phyloP scores from a whole-genome alignment of 2,113 vertebrate species.

The Plecturocebus donacophilus region DNA sequence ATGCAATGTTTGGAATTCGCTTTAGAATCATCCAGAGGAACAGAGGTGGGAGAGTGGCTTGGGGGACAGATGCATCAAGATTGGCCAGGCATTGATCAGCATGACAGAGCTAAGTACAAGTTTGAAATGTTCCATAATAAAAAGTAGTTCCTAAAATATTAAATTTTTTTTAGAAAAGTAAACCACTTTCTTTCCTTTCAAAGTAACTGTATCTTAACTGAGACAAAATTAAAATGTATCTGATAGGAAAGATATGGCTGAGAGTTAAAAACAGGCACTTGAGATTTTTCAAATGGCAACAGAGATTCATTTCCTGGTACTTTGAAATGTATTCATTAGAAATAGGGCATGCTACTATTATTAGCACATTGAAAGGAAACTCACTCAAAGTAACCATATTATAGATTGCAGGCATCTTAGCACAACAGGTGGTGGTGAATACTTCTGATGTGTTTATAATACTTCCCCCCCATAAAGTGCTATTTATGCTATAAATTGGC shows the following conservation, averaged over 20 bases:
- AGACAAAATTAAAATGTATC: neutral
- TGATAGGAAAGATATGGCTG: neutral
- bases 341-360: neutral
- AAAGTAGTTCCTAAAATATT: neutral
- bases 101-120: neutral
- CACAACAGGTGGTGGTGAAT: neutral
- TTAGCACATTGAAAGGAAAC: neutral
- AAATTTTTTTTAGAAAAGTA: neutral
- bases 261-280: neutral
- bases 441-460: neutral
- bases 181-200: neutral
- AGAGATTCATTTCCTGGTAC: neutral
- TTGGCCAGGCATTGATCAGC: neutral
- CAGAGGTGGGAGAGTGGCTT: neutral
- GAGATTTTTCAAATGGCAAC: neutral
- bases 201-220: neutral
- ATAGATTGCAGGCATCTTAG: neutral
- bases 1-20: neutral
- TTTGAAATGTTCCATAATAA: neutral
- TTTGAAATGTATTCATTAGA: neutral
- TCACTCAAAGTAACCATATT: neutral
- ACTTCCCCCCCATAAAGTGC: neutral
- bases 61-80: neutral
- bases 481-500: neutral
- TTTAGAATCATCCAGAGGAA: neutral